Evolutionary conservation across 2,797 vertebrate species (phyloP).

Genomic region (Oreochromis grahami): DNA sequence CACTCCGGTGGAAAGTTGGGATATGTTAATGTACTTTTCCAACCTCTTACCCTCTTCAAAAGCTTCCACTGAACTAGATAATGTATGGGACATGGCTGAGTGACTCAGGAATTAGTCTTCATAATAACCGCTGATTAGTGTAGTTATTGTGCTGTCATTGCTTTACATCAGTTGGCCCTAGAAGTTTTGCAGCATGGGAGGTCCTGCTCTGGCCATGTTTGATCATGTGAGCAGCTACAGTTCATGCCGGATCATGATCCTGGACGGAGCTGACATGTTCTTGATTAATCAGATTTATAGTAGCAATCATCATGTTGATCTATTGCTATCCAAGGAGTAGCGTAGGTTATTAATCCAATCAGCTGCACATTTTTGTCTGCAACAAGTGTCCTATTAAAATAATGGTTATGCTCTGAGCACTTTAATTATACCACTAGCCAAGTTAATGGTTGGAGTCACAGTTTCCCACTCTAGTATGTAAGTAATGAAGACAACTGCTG

Average conservation of each 20-base stretch:
- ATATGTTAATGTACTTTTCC: constrained; percentile 3
- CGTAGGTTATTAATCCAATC: constrained; percentile 49
- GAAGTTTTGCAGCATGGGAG: constrained; percentile 51
- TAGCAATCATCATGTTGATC: constrained; percentile 52
- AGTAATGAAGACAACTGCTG: constrained; percentile 6
- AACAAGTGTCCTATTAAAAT: constrained; percentile 41
- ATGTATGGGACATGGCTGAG: constrained; percentile 34
- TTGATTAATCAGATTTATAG: constrained; percentile 64
- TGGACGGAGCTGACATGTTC: constrained; percentile 13
- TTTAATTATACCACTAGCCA: neutral
- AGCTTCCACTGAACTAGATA: constrained; percentile 34
- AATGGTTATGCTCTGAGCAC: neutral
- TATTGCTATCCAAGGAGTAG: constrained; percentile 27
- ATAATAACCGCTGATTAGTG: constrained; percentile 53
- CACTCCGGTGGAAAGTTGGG: constrained; percentile 1
- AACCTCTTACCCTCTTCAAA: neutral
- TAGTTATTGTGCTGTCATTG: constrained; percentile 43
- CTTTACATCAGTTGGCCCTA: constrained; percentile 24
- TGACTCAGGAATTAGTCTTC: constrained; percentile 30
- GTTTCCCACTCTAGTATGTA: neutral
- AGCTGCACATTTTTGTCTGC: constrained; percentile 26
- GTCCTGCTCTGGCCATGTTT: constrained; percentile 34
- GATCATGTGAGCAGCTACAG: constrained; percentile 32
- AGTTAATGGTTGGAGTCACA: constrained; percentile 13
- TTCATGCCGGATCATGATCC: constrained; percentile 36